Conservation (phyloP, 30 jellyfish, hydroid and myxozoan species). For the Hydractinia symbiolongicarpus region DNA sequence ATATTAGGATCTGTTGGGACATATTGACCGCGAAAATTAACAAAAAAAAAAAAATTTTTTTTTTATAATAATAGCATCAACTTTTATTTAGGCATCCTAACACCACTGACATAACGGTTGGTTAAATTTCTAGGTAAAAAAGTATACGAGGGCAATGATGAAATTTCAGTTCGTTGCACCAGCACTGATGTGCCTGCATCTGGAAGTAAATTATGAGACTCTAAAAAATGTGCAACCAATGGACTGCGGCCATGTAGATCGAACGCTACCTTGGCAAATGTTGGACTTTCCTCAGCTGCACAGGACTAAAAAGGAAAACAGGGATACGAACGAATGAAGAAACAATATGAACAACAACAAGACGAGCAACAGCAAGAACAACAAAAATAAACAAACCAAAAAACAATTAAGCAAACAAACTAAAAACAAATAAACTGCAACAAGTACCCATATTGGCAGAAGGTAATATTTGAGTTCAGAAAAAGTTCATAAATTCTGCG, state of each 20-base stretch:
- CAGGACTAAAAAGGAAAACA: conserved; percentile 56
- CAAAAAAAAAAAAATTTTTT: no score
- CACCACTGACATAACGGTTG: no score
- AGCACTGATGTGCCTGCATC: conserved; percentile 64
- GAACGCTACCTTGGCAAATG: conserved; percentile 60
- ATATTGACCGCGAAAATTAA: no score
- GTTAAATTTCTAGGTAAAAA: neutral
- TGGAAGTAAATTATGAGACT: conserved; percentile 39
- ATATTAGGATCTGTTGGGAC: no score
- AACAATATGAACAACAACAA: neutral
- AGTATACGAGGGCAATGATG: conserved; percentile 73
- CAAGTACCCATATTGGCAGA: neutral
- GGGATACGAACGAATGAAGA: neutral
- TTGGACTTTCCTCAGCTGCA: conserved; percentile 65
- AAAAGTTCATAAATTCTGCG: no score
- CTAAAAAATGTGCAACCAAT: conserved; percentile 52
- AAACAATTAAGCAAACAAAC: no score
- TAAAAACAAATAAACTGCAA: neutral
- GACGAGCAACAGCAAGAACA: no score
- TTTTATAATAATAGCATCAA: no score
- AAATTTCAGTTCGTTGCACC: conserved; percentile 78
- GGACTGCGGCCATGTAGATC: conserved; percentile 84
- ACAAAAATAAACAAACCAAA: no score
- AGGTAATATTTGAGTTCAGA: neutral
- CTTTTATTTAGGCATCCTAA: no score